Conservation (phyloP, 2,888 invertebrate genomes). For the Vannuccia rotundouncinata region DNA sequence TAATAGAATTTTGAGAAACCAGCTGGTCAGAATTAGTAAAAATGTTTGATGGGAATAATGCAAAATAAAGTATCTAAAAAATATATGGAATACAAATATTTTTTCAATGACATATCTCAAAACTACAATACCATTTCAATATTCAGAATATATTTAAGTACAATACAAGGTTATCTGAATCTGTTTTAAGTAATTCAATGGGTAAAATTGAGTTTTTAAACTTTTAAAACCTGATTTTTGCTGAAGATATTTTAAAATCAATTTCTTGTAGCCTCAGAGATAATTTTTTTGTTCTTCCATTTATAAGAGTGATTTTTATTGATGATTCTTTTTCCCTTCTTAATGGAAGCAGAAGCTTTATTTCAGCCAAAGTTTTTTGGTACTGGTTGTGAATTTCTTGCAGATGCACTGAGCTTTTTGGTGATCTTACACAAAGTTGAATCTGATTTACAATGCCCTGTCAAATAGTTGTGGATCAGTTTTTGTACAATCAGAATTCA, state of each 20-base stretch:
- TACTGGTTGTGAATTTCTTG: background rate
- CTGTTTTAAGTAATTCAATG: background rate
- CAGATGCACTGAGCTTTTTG: background rate
- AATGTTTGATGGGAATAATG: no score
- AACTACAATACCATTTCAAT: no score
- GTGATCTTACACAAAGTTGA: background rate
- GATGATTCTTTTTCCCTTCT: background rate
- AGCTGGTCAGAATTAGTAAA: no score
- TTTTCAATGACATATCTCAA: no score
- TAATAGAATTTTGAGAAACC: no score
- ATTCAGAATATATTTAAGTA: no score
- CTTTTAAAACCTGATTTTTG: background rate
- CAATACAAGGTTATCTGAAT: no score
- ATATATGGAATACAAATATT: no score
- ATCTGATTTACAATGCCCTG: background rate
- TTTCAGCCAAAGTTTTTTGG: background rate
- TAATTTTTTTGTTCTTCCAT: background rate
- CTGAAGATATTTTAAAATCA: background rate
- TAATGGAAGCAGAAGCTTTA: background rate
- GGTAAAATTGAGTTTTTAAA: background rate
- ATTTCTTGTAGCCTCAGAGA: background rate
- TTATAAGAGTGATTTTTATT: background rate
- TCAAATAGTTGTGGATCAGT: background rate
- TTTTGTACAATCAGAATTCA: background rate
- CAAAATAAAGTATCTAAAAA: no score